These are phyloP conservation scores for Okapia johnstoni DNA, from an alignment of 2,113 vertebrate genomes.

Conservation along the genomic window DNA sequence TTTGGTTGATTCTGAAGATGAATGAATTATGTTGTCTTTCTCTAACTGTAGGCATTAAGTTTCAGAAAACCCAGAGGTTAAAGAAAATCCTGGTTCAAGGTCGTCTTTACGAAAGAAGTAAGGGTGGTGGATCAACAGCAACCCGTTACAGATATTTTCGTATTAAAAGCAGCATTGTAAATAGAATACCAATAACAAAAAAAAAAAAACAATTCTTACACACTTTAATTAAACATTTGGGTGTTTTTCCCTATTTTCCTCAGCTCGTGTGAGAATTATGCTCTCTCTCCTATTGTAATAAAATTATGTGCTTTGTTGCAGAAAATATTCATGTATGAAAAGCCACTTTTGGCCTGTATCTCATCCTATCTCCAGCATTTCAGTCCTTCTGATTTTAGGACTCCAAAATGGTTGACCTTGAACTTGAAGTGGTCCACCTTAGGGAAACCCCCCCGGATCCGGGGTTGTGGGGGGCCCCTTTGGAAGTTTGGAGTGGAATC, in stretches of 20 bases:
- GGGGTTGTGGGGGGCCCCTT: neutral
- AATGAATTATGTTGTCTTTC: neutral
- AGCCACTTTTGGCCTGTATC: neutral
- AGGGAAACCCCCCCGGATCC: too few species aligned
- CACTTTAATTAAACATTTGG: conserved; percentile 13
- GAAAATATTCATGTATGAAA: conserved; percentile 23
- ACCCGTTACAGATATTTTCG: conserved; percentile 25
- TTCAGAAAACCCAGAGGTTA: conserved; percentile 1
- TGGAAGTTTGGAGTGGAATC: neutral
- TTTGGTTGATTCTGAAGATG: conserved; percentile 16
- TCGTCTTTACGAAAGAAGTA: conserved; percentile 28
- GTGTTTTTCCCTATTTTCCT: neutral
- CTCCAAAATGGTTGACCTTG: conserved; percentile 14
- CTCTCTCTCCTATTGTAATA: neutral
- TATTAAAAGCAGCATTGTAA: conserved; percentile 37
- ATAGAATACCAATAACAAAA: neutral
- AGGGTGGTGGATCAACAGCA: conserved; percentile 9
- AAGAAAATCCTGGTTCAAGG: conserved; percentile 15
- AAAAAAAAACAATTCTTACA: too few species aligned
- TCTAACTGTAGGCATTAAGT: neutral
- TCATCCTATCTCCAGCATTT: neutral
- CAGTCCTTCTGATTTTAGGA: neutral
- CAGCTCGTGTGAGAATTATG: neutral
- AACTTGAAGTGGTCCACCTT: neutral
- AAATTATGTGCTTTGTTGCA: neutral